Evolutionary conservation across 2,888 invertebrate genomes (phyloP), one percentile per base, ranked within the genome.

Genomic region (Mythimna vitellina): DNA sequence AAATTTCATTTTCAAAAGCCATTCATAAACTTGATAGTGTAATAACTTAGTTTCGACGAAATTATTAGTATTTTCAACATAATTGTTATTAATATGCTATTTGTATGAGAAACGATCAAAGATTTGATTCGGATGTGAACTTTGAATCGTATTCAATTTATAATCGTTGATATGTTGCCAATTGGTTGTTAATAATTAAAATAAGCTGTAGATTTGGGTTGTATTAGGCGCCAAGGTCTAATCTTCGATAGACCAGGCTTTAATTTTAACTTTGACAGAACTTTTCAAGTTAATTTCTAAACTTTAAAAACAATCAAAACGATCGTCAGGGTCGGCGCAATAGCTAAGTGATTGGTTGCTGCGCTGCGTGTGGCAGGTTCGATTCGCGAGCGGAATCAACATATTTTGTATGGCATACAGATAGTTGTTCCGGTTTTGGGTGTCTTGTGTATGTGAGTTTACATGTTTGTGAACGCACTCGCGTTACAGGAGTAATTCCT

Each of bases 1-100:
- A 80, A 84, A 79, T 73, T 71, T 78, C 65, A 76, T 82, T 82
- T 80, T 72, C 46, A 32, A 80, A 74, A 68, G 53, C 7, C 35
- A 54, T 61, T 38, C 57, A 42, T 73, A 60, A 70, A 73, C 66
- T 65, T 53, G 17, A 57, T 67, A 46, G 53, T 61, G 25, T 46
- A 78, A 73, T 62, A 67, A 64, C 58, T 70, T 54, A 65, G 67
- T 66, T 69, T 69, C 38, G 60, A 71, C 38, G 20, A 70, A 58
- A 65, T 68, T 7, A 81, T 73, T 70, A 29, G 29, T 62, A 53
- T 62, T 73, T 73, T n/a, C 25, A 51, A 58, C 51, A 53, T 67
- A 78, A 77, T 67, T 72, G 29, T 65, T 67, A 69, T 35, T 71
- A 72, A 29, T 66, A 53, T 63, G 54, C 29, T 29, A 60, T 76